Base-by-base conservation (phyloP, 2,113 vertebrate species). In the Rhinogobius similis region DNA sequence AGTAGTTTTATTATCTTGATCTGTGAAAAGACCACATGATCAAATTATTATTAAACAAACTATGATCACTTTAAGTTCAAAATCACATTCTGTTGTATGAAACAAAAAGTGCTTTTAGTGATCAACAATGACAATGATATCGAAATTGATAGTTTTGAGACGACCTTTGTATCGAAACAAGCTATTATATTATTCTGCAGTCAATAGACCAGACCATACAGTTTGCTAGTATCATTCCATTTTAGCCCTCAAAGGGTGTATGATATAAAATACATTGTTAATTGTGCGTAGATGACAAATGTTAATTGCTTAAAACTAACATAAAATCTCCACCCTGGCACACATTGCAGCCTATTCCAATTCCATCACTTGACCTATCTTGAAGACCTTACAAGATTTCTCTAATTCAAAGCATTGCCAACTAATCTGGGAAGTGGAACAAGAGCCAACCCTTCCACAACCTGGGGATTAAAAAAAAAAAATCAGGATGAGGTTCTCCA, bases 311-410 rank as follows among this genome's bases (percentile, higher is more conserved):
- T 2, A 52, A 21, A 52, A n/a, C n/a, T n/a, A n/a, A 11, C n/a
- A 52, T 23, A 23, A 52, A 52, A 12, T 52, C 10, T 21, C 21
- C 21, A 55, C 24, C 21, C 23, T 26, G 26, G 23, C 53, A 56
- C 26, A 56, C 13, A 56, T 10, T 56, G 21, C 50, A 12, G 50
- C 24, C 53, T 13, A 56, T 27, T 56, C 10, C 53, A 11, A 24
- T 23, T 16, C 62, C 46, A 39, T 71, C 55, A 78, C 68, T 82
- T 77, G 72, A 83, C 73, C 71, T 12, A n/a, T 52, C 44, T 9
- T 48, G 18, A 24, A 29, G n/a, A 16, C 50, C 32, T 46, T 7
- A 36, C 43, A 39, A 44, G 27, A 21, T 61, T 59, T 58, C 44
- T 38, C 38, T 39, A 38, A 41, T 76, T 39, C 14, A 46, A 24